Percentiles rank a stretch among this genome's conserved stretches.
Conservation (phyloP, 2,797 vertebrate species). For the Alosa sapidissima region DNA sequence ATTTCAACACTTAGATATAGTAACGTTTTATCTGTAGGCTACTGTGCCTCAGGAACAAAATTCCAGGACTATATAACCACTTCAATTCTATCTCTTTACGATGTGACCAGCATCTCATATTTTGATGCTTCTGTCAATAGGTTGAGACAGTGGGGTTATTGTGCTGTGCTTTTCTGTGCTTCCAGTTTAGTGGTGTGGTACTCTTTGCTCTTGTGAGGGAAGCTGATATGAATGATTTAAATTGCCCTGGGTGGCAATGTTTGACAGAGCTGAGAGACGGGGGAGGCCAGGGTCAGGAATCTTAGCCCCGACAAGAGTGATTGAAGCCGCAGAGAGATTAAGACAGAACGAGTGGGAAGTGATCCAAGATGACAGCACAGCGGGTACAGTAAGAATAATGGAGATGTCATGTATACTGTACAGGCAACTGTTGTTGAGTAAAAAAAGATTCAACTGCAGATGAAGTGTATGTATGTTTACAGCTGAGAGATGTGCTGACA, state of each 20-base stretch:
- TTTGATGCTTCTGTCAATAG: background rate
- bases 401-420: background rate
- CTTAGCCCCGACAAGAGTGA: background rate
- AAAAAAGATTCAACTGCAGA: too few relatives aligned
- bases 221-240: constrained; percentile 14
- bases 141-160: background rate
- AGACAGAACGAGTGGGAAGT: background rate
- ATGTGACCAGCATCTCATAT: background rate
- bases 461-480: too few relatives aligned
- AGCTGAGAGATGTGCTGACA: too few relatives aligned
- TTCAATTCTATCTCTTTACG: background rate
- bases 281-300: background rate
- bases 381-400: background rate
- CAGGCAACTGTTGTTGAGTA: background rate
- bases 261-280: background rate
- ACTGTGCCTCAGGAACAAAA: background rate
- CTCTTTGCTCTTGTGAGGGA: background rate
- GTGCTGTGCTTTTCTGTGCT: background rate
- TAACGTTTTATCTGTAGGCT: background rate
- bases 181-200: background rate
- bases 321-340: background rate
- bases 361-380: background rate
- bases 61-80: too few relatives aligned
- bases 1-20: background rate
- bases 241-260: background rate